phyloP scores from a whole-genome alignment of 1,140 invertebrate genomes.

The Thaumetopoea pityocampa region DNA sequence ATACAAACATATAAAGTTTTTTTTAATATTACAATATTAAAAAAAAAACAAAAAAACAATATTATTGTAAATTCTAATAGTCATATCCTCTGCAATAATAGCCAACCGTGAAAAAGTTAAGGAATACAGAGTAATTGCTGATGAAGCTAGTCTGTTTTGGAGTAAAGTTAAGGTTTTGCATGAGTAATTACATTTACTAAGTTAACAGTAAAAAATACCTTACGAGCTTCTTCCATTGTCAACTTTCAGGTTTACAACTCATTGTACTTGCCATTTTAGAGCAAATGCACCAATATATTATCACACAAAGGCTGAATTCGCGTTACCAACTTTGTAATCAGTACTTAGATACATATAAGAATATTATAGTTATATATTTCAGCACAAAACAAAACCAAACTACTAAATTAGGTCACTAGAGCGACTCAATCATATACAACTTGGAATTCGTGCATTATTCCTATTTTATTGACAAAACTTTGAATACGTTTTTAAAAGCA shows the following conservation, averaged over 20 bases:
- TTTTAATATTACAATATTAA: neutral
- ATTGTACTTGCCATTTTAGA: slow-evolving; percentile 6
- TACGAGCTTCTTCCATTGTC: slow-evolving; percentile 33
- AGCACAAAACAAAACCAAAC: slow-evolving; percentile 10
- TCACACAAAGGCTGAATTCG: neutral
- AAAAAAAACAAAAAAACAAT: no score
- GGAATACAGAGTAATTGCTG: no score
- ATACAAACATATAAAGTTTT: neutral
- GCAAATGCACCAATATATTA: slow-evolving; percentile 2
- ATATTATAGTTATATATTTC: neutral
- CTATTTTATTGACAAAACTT: slow-evolving; percentile 31
- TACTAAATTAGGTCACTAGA: slow-evolving; percentile 27
- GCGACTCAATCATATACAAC: slow-evolving; percentile 13
- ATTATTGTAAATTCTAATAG: no score
- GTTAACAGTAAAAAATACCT: slow-evolving; percentile 20
- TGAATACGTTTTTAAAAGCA: neutral
- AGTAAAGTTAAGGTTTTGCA: no score
- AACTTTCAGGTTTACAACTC: slow-evolving; percentile 16
- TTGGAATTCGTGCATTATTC: slow-evolving; percentile 3
- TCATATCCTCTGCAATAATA: no score
- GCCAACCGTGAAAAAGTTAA: no score
- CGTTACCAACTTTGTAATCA: no score
- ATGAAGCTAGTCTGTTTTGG: no score
- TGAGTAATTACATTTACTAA: no score
- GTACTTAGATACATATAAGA: no score